Evolutionary conservation across 2,113 vertebrate species (phyloP).

Genomic region (Rutilus rutilus): DNA sequence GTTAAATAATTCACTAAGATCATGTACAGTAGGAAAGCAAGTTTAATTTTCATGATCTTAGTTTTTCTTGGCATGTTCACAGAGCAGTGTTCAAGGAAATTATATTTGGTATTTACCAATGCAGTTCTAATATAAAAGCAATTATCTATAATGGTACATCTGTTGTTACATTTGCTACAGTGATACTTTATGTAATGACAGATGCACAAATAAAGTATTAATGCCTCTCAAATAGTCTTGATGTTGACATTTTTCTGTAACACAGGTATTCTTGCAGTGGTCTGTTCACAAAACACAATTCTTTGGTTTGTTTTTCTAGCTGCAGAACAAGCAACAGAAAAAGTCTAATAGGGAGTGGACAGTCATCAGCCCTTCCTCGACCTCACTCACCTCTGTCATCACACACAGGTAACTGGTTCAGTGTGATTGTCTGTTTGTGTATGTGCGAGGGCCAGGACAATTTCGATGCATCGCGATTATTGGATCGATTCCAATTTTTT

Average conservation of each 20-base stretch:
- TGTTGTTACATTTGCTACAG: background rate
- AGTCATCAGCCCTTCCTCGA: constrained; percentile 88
- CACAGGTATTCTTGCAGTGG: background rate
- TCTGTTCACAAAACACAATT: background rate
- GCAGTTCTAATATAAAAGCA: background rate
- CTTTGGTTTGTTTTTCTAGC: constrained; percentile 73
- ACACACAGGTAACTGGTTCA: constrained; percentile 82
- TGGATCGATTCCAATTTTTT: too few relatives aligned
- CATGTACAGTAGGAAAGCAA: background rate
- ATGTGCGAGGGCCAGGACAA: background rate
- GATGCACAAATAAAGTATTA: background rate
- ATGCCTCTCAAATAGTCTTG: background rate
- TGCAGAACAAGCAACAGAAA: constrained; percentile 97
- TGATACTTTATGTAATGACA: background rate
- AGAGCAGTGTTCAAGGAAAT: background rate
- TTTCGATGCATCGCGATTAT: too few relatives aligned
- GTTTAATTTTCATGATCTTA: background rate
- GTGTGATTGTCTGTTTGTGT: constrained; percentile 27
- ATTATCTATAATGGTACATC: background rate
- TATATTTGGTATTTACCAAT: background rate
- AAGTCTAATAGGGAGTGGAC: constrained; percentile 92
- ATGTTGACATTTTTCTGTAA: background rate
- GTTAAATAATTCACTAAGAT: background rate
- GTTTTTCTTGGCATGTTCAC: background rate
- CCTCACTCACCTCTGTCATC: constrained; percentile 95